A percentile compares a stretch with the other conserved stretches of the same genome.
Conservation (phyloP, 2,113 vertebrate genomes). For the Okapia johnstoni region DNA sequence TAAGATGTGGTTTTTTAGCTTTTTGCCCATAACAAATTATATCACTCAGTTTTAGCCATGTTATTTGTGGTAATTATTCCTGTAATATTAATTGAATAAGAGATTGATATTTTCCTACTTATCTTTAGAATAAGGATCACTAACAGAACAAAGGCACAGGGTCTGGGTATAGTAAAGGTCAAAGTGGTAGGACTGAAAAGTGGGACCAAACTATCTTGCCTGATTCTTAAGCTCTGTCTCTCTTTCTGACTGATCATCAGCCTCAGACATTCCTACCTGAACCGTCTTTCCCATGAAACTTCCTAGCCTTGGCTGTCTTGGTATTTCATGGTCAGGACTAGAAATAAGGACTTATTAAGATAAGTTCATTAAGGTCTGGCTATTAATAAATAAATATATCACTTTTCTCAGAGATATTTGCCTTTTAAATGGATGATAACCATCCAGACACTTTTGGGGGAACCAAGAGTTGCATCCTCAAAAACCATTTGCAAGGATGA, state of each 20-base stretch:
- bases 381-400: background rate
- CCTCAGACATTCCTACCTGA: background rate
- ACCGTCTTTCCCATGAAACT: background rate
- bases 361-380: background rate
- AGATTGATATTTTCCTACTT: background rate
- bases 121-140: background rate
- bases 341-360: background rate
- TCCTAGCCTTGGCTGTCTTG: background rate
- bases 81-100: background rate
- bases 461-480: background rate
- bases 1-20: background rate
- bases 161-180: background rate
- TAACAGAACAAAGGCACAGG: background rate
- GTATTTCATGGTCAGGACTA: background rate
- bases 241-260: background rate
- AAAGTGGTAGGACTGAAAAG: background rate
- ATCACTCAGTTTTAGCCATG: background rate
- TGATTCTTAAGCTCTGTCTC: background rate
- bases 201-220: background rate
- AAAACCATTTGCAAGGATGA: background rate
- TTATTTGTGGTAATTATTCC: background rate
- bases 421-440: background rate
- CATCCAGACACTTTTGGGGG: background rate
- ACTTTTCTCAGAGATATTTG: background rate
- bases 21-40: background rate